phyloP scores from a whole-genome alignment of 2,888 invertebrate genomes.

The Eupithecia centaureata region DNA sequence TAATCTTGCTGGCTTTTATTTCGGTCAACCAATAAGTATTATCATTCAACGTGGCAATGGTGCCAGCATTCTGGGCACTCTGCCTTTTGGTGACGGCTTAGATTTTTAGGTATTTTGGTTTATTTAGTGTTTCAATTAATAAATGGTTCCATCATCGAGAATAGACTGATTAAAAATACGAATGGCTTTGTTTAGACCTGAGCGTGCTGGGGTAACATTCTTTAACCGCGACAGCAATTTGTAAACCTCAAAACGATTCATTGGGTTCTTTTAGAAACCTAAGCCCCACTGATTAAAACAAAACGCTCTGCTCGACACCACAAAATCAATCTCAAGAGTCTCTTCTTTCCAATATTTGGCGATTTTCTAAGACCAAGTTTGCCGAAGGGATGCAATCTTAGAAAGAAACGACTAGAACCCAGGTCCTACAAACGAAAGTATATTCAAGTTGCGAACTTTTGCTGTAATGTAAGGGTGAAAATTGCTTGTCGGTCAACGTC shows the following conservation, averaged over 20 bases:
- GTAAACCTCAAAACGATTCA: neutral
- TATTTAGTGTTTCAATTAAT: no score
- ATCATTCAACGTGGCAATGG: no score
- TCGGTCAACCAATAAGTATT: no score
- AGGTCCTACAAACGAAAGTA: constrained; percentile 10
- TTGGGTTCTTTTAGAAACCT: neutral
- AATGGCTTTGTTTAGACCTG: no score
- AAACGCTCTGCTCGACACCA: constrained; percentile 4
- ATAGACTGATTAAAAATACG: no score
- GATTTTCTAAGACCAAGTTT: constrained; percentile 35
- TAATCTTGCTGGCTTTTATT: no score
- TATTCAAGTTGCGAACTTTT: neutral
- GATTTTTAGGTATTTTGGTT: no score
- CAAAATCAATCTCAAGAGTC: constrained; percentile 30
- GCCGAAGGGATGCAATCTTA: constrained; percentile 38
- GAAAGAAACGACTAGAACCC: constrained; percentile 28
- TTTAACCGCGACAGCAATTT: neutral
- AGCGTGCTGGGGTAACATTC: no score
- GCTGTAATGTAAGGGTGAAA: constrained; percentile 11
- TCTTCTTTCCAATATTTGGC: constrained; percentile 31
- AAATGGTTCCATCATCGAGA: no score
- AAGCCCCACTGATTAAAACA: neutral
- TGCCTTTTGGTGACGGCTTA: no score
- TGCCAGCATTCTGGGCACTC: no score
- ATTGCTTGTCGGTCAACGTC: constrained; percentile 9